Percentiles rank a stretch among this genome's conserved stretches.
phyloP scores from a whole-genome alignment of 37 sponge, comb jelly and placozoan genomes.

The Beroe forskalii region DNA sequence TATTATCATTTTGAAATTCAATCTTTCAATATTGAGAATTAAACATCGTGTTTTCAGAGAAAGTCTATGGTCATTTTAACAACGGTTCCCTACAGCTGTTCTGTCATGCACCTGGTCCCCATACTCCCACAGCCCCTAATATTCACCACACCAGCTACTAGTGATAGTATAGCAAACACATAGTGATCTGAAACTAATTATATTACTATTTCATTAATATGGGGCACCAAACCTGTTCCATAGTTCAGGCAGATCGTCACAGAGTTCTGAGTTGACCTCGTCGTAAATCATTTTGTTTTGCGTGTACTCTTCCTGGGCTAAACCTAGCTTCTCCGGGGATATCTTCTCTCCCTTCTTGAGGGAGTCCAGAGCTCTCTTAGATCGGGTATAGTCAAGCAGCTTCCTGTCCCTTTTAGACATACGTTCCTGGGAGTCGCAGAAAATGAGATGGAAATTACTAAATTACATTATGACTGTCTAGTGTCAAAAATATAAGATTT shows the following conservation, averaged over 20 bases:
- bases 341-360: conserved; percentile 53
- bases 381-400: not conserved
- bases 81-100: no score
- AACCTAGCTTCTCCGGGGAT: conserved; percentile 37
- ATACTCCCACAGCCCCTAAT: no score
- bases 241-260: conserved; percentile 3
- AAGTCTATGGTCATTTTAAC: no score
- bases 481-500: no score
- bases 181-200: not conserved
- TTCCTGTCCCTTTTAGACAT: conserved; percentile 20
- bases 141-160: no score
- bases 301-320: not conserved
- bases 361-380: not conserved
- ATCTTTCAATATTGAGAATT: no score
- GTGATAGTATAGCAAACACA: no score
- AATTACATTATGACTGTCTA: no score
- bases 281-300: conserved; percentile 25
- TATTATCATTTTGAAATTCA: no score
- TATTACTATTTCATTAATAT: not conserved
- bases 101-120: no score
- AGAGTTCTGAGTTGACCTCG: conserved; percentile 16
- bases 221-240: conserved; percentile 21
- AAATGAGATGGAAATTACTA: not conserved
- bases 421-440: not conserved
- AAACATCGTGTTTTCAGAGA: no score